A percentile compares a stretch with the other conserved stretches of the same genome.
These are phyloP conservation scores for Pelagia noctiluca DNA, from an alignment of 30 jellyfish, hydroid and myxozoan genomes.

Conservation along the genomic window DNA sequence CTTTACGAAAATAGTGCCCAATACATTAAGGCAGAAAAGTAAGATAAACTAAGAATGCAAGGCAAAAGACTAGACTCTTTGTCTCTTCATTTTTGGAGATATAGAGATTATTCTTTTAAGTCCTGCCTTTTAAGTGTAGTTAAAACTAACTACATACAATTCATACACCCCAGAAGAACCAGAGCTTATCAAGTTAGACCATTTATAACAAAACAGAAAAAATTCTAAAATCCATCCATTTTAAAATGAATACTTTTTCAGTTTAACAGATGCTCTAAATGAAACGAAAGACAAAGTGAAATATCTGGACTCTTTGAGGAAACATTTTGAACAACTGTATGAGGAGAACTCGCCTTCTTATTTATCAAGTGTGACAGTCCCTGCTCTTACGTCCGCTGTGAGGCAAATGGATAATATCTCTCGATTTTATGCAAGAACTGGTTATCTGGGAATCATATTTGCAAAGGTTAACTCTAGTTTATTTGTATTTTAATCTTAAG, in stretches of 20 bases:
- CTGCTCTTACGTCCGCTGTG: conserved; percentile 65
- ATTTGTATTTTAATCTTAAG: too few species aligned
- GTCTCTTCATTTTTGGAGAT: too few species aligned
- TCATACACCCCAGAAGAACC: too few species aligned
- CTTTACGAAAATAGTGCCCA: too few species aligned
- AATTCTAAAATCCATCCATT: background rate
- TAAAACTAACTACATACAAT: too few species aligned
- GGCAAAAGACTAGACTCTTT: too few species aligned
- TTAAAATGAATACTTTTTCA: background rate
- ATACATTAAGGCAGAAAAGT: too few species aligned
- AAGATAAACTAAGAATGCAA: too few species aligned
- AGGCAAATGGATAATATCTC: conserved; percentile 82
- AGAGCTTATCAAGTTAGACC: too few species aligned
- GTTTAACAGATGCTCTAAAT: conserved; percentile 88
- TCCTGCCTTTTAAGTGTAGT: too few species aligned
- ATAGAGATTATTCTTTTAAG: too few species aligned
- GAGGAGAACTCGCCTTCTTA: conserved; percentile 46
- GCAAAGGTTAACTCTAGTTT: conserved; percentile 74
- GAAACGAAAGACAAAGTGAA: conserved; percentile 89
- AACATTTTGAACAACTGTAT: conserved; percentile 76
- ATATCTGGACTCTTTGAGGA: conserved; percentile 71
- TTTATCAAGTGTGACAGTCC: conserved; percentile 53
- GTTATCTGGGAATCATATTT: conserved; percentile 80
- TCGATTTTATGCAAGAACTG: conserved; percentile 80
- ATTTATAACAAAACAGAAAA: too few species aligned